Base-by-base conservation (phyloP, 2,888 invertebrate species). In the Cataglyphis rosenhaueri region DNA sequence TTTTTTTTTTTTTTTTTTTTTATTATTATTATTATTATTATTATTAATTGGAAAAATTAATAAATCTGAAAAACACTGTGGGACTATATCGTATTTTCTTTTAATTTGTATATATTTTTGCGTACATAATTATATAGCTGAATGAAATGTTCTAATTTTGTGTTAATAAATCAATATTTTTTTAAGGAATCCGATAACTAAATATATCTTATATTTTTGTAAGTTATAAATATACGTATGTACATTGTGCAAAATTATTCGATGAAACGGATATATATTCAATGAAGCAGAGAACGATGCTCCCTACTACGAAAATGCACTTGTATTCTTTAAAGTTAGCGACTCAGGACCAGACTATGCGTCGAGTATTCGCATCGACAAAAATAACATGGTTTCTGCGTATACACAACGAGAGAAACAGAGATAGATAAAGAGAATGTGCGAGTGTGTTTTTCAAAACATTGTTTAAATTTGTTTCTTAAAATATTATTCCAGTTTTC, bases 351-450 rank as follows among this genome's bases (percentile, higher is more conserved):
- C 84, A 86, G 82, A 87, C 88, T 89, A 92, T 84, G 89, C 81
- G 89, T 90, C 87, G 91, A 91, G 92, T 93, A 94, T 94, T 93
- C 92, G 93, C 92, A 94, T 92, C 91, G 94, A 94, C 93, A 92
- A 94, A 94, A 94, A 94, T 94, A 94, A 94, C 94, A 92, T 91
- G 88, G 92, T 93, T 94, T 93, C 93, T 91, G 87, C 89, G 91
- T 91, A 91, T 90, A 92, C 89, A 88, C 84, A 85, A 81, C 79
- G 61, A 38, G 52, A 48, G 84, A 84, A 83, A 82, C 66, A 71
- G 81, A 85, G 76, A 78, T 18, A 64, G 73, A 66, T 41, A 18
- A 65, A 75, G 29, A 68, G 71, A 81, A 82, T 44, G 15, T 44
- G 44, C 6, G 6, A 18, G 48, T 70, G 48, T 32, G 76, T 57